Percentiles rank a stretch among this genome's conserved stretches.
These are phyloP conservation scores for Netelia fuscicornis DNA, from an alignment of 2,888 invertebrate genomes.

Conservation along the genomic window DNA sequence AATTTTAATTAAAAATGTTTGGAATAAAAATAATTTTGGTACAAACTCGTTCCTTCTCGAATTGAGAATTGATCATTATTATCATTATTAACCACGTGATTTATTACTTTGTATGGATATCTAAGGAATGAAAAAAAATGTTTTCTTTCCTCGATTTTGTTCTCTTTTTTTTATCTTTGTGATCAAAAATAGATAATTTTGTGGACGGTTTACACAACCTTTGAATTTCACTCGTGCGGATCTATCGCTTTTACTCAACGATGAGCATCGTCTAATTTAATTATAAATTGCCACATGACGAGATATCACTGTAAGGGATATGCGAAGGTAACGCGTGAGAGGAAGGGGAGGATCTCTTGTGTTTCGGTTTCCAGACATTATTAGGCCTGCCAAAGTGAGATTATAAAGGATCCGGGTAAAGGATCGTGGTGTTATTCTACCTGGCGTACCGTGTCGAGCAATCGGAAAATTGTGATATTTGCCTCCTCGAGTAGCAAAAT, in stretches of 20 bases:
- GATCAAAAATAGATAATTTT: not conserved
- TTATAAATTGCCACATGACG: conserved; percentile 50
- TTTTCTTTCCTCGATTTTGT: not conserved
- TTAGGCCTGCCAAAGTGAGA: conserved; percentile 51
- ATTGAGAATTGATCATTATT: too few species aligned
- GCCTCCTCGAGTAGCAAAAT: not conserved
- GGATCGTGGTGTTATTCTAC: conserved; percentile 38
- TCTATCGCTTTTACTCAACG: conserved; percentile 33
- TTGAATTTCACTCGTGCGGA: conserved; percentile 16
- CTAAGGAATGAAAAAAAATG: too few species aligned
- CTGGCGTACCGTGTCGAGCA: conserved; percentile 6
- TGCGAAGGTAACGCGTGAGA: not conserved
- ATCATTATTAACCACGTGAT: too few species aligned
- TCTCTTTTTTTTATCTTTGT: not conserved
- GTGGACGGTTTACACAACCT: not conserved
- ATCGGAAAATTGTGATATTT: conserved; percentile 30
- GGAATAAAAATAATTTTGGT: too few species aligned
- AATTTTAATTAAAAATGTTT: too few species aligned
- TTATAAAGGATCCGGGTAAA: conserved; percentile 44
- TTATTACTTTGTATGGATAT: too few species aligned
- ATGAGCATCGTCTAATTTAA: conserved; percentile 46
- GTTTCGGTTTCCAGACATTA: conserved; percentile 9
- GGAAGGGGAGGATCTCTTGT: not conserved
- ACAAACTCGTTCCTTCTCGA: too few species aligned
- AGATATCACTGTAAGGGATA: conserved; percentile 14